phyloP scores from a whole-genome alignment of 2,888 invertebrate genomes.

The Thysanoteuthis rhombus region DNA sequence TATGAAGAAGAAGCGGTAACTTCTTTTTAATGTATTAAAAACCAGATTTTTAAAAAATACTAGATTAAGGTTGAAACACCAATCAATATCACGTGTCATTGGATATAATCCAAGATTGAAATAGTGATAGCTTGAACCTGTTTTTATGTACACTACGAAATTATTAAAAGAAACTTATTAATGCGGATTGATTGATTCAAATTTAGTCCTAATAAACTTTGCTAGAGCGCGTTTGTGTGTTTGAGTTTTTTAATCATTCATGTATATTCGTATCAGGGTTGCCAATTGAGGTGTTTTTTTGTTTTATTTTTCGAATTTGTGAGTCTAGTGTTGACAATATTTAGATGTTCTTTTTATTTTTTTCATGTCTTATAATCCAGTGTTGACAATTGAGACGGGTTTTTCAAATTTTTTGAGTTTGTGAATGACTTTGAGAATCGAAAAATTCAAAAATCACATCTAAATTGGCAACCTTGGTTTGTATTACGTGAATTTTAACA shows the following conservation, averaged over 20 bases:
- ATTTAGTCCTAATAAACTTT: neutral
- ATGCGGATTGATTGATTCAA: neutral
- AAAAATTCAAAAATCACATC: too few relatives aligned
- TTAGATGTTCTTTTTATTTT: too few relatives aligned
- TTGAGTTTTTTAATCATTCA: neutral
- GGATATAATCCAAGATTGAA: neutral
- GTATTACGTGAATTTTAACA: too few relatives aligned
- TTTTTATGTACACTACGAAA: neutral
- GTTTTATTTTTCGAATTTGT: too few relatives aligned
- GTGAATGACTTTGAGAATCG: too few relatives aligned
- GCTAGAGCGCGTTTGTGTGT: neutral
- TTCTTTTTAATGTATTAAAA: neutral
- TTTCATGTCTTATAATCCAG: too few relatives aligned
- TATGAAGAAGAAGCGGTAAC: neutral
- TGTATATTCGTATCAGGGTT: neutral
- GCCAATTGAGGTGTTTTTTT: too few relatives aligned
- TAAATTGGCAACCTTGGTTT: too few relatives aligned
- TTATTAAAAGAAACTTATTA: neutral
- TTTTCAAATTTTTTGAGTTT: too few relatives aligned
- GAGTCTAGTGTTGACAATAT: too few relatives aligned
- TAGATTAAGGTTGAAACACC: neutral
- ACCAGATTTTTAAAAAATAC: too few relatives aligned
- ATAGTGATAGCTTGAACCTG: neutral
- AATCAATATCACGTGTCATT: neutral
- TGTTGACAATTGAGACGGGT: too few relatives aligned